These are phyloP conservation scores for Pterocles gutturalis DNA, from an alignment of 2,113 vertebrate species.

Conservation along the genomic window DNA sequence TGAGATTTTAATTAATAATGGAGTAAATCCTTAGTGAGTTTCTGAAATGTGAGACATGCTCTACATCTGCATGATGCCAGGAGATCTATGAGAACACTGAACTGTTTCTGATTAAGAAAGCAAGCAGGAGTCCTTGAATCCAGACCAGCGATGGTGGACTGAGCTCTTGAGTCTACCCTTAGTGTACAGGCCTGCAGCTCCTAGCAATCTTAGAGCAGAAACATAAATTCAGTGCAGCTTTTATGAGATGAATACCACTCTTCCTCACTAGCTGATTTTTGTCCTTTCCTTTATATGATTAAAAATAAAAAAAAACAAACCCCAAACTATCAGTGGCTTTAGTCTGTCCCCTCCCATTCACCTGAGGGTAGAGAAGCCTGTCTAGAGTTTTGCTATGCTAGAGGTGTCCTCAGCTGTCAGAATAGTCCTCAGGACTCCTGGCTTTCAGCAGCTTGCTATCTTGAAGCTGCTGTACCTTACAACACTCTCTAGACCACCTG, in stretches of 20 bases:
- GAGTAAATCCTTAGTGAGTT: slow-evolving; percentile 4
- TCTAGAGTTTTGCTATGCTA: not conserved
- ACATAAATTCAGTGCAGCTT: not conserved
- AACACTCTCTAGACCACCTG: not conserved
- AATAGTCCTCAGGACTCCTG: not conserved
- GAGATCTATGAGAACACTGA: not conserved
- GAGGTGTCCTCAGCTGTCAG: not conserved
- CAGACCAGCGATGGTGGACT: not conserved
- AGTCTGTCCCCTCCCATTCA: not conserved
- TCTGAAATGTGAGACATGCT: not conserved
- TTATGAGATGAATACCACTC: not conserved
- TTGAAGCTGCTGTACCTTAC: not conserved
- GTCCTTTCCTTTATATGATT: not conserved
- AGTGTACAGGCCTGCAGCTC: not conserved
- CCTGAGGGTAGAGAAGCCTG: not conserved
- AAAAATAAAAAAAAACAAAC: not conserved
- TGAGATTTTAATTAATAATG: slow-evolving; percentile 54
- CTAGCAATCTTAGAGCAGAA: not conserved
- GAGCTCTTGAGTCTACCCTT: not conserved
- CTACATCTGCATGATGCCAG: not conserved
- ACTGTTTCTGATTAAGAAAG: not conserved
- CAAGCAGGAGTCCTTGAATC: not conserved
- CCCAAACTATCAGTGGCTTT: not conserved
- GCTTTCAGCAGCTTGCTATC: not conserved
- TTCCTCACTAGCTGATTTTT: not conserved